Evolutionary conservation across 2,888 invertebrate species (phyloP), one percentile per base, ranked within the genome.

Genomic region (Pimpla rufipes): DNA sequence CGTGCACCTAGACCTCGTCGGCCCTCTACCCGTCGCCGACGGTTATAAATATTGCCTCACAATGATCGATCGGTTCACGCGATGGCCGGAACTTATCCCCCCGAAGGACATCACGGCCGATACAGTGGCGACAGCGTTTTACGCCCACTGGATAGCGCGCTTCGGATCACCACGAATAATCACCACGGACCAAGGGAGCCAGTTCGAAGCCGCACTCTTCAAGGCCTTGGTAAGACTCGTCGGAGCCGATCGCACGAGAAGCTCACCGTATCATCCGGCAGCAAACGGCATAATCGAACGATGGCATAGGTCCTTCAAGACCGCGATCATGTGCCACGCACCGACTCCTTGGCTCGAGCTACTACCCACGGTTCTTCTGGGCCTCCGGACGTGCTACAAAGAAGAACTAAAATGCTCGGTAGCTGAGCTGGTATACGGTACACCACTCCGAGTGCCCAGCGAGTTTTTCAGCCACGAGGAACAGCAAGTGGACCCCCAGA

Each of bases 221-320:
- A 66, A 70, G 16, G 84, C 74, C 11, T 86, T 88, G 29, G 75
- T 73, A 10, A 84, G 82, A 5, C 55, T 88, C 7, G 55, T 88
- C 4, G 90, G 90, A 7, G 78, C 81, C 13, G 37, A 86, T 7
- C 83, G 77, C 23, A 66, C 84, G 0, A 79, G 87, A 45, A 91
- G 89, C 11, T 90, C 91, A 0, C 82, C 90, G n/a, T 92, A 92
- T 83, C 91, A 93, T 81, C 90, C 93, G 42, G 86, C 89, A 66
- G 84, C 91, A 0, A 93, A 94, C 77, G 93, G 93, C 0, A 87
- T 93, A 64, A 89, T 94, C 5, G 93, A 94, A 85, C 85, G 93
- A 10, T 90, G 91, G 71, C 93, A 94, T 83, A 85, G 93, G 4
- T 88, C 89, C 13, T 83, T 94, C 70, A 93, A 93, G 86, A 88